phyloP scores from a whole-genome alignment of 2,888 invertebrate species.

The Platypus cylindrus region DNA sequence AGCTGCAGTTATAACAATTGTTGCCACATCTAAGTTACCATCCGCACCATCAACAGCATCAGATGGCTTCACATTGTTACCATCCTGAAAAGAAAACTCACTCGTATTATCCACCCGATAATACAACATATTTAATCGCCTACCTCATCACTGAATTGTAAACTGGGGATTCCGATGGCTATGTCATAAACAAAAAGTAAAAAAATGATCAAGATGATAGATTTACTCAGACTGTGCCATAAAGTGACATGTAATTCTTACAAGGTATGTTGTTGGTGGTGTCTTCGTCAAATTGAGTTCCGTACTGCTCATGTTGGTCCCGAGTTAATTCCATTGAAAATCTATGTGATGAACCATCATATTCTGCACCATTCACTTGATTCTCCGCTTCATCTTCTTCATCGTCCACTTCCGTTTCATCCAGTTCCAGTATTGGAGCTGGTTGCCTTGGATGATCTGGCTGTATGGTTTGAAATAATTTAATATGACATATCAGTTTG shows the following conservation, averaged over 20 bases:
- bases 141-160: slow-evolving; percentile 33
- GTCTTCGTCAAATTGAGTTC: slow-evolving; percentile 46
- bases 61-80: slow-evolving; percentile 10
- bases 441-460: slow-evolving; percentile 11
- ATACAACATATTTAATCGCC: slow-evolving; percentile 9
- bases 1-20: slow-evolving; percentile 87
- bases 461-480: slow-evolving; percentile 4
- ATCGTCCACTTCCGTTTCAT: slow-evolving; percentile 18
- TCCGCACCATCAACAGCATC: slow-evolving; percentile 8
- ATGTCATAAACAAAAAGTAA: slow-evolving; percentile 16
- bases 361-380: slow-evolving; percentile 3
- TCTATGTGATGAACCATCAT: slow-evolving; percentile 22
- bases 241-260: slow-evolving; percentile 18
- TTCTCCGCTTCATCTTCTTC: slow-evolving; percentile 10
- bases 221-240: no score
- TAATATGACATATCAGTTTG: no score
- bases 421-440: slow-evolving; percentile 29
- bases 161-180: slow-evolving; percentile 28
- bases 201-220: slow-evolving; percentile 5
- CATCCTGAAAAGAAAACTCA: neutral
- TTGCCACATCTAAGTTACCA: slow-evolving; percentile 65
- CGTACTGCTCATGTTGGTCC: slow-evolving; percentile 62
- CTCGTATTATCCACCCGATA: neutral
- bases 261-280: slow-evolving; percentile 20
- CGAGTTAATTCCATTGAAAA: slow-evolving; percentile 61